Evolutionary conservation across 2,113 vertebrate genomes (phyloP).

Genomic region (Embiotoca jacksoni): DNA sequence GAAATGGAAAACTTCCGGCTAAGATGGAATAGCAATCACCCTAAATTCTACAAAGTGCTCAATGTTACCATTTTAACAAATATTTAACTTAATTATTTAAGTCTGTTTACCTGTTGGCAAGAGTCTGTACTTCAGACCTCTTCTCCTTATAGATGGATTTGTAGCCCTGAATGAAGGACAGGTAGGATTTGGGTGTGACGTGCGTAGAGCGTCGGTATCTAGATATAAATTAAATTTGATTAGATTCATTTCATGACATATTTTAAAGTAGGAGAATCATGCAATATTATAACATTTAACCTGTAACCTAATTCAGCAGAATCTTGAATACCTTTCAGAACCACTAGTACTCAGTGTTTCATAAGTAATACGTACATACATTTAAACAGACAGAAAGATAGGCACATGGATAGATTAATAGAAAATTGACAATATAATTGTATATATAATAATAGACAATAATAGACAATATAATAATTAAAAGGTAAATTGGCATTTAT

Average conservation of each 20-base stretch:
- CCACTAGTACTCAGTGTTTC: too few species aligned
- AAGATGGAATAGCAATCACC: background rate
- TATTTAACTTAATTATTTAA: background rate
- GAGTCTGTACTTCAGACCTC: conserved; percentile 87
- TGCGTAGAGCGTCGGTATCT: conserved; percentile 90
- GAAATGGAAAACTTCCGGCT: background rate
- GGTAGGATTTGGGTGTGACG: conserved; percentile 96
- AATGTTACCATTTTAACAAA: background rate
- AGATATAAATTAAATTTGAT: conserved; percentile 11
- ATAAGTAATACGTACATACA: too few species aligned
- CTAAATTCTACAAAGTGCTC: background rate
- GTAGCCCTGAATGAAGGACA: conserved; percentile 96
- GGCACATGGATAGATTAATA: too few species aligned
- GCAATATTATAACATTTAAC: background rate
- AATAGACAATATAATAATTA: too few species aligned
- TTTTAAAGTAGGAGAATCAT: background rate
- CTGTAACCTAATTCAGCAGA: too few species aligned
- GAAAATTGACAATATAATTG: too few species aligned
- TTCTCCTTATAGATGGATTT: conserved; percentile 94
- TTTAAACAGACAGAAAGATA: too few species aligned
- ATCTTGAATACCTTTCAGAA: too few species aligned
- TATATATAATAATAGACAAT: too few species aligned
- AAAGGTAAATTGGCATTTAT: too few species aligned
- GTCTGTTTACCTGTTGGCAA: conserved; percentile 88
- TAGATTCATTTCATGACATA: background rate